Conservation (phyloP, 2,797 vertebrate species). For the Lepilemur ruficaudatus region DNA sequence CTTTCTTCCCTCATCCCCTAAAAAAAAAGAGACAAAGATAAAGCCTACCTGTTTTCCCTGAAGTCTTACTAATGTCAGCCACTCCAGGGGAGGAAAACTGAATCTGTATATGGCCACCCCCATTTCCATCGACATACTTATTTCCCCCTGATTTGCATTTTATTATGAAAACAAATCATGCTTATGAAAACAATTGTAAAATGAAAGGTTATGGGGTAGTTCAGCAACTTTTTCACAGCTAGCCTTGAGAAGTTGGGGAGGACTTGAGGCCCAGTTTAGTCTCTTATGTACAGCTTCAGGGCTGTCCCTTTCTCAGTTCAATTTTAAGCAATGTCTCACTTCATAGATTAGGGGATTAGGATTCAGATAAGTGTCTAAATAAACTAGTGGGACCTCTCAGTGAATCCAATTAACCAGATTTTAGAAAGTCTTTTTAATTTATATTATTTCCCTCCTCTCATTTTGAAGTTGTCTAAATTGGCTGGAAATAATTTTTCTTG, state of each 20-base stretch:
- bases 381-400: background rate
- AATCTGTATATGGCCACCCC: background rate
- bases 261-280: background rate
- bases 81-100: background rate
- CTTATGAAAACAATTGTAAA: background rate
- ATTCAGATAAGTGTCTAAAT: background rate
- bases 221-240: background rate
- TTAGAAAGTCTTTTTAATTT: background rate
- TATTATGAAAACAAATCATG: background rate
- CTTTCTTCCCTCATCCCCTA: background rate
- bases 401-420: background rate
- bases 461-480: constrained; percentile 49
- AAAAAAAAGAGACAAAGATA: background rate
- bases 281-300: background rate
- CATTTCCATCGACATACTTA: background rate
- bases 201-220: background rate
- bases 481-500: constrained; percentile 51
- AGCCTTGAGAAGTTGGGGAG: background rate
- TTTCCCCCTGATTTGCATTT: background rate
- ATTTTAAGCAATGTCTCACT: background rate
- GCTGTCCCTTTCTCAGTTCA: background rate
- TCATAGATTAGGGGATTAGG: background rate
- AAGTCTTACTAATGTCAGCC: background rate
- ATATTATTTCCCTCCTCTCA: background rate
- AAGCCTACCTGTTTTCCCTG: constrained; percentile 12